A percentile compares a stretch with the other conserved stretches of the same genome.
These are phyloP conservation scores for Aurelia sp. DNA, from an alignment of 30 jellyfish, hydroid and myxozoan species.

Conservation along the genomic window DNA sequence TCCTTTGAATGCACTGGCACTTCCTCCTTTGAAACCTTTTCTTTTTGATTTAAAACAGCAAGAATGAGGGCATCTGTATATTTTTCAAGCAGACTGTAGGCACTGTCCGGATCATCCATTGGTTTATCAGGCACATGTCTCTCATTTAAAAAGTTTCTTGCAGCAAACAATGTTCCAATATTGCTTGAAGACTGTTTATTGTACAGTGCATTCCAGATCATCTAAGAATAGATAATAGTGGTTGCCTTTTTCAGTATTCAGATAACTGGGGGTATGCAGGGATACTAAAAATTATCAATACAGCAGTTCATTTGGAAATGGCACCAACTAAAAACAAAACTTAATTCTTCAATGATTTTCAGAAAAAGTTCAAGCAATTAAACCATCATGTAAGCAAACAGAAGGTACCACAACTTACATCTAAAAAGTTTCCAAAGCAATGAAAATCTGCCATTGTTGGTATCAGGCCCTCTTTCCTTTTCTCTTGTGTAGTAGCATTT, in stretches of 20 bases:
- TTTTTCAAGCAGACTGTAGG: not conserved
- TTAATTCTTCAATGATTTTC: too few species aligned
- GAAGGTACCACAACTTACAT: not conserved
- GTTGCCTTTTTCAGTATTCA: too few species aligned
- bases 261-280: too few species aligned
- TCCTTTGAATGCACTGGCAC: not conserved
- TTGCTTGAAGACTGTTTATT: not conserved
- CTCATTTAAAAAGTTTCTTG: slow-evolving; percentile 7
- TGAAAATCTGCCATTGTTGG: slow-evolving; percentile 5
- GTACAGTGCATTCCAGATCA: not conserved
- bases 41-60: not conserved
- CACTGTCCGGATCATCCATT: slow-evolving; percentile 25
- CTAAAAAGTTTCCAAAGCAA: not conserved
- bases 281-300: too few species aligned
- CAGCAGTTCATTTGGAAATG: too few species aligned
- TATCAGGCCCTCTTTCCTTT: slow-evolving; percentile 7
- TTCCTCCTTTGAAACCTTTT: not conserved
- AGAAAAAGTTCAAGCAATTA: too few species aligned
- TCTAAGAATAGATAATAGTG: not conserved
- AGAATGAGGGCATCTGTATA: slow-evolving; percentile 1
- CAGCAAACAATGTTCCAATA: slow-evolving; percentile 22
- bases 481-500: not conserved
- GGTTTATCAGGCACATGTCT: slow-evolving; percentile 2
- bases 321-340: too few species aligned
- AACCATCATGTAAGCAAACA: too few species aligned